phyloP scores from a whole-genome alignment of 2,888 invertebrate genomes.

The Myathropa florea region DNA sequence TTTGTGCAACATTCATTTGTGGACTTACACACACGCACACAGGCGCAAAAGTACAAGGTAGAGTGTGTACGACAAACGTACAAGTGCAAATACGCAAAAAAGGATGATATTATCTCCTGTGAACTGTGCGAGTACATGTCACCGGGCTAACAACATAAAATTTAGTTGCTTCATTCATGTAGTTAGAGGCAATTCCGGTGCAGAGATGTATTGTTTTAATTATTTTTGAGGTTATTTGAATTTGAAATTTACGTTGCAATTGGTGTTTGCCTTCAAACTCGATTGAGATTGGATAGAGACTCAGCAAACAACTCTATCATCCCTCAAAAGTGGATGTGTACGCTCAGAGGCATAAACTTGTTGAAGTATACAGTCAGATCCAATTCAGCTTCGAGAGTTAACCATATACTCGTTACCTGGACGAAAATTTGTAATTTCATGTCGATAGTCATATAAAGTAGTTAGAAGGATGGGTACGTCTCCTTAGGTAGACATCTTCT shows the following conservation, averaged over 20 bases:
- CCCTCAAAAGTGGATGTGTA: too few species aligned
- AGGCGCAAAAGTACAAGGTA: neutral
- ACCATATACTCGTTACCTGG: too few species aligned
- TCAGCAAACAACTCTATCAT: neutral
- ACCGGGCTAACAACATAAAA: neutral
- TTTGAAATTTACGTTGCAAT: neutral
- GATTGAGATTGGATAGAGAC: neutral
- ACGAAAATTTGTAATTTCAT: too few species aligned
- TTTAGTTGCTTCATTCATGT: neutral
- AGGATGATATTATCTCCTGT: neutral
- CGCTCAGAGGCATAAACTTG: too few species aligned
- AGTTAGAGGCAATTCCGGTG: neutral
- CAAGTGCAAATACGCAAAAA: neutral
- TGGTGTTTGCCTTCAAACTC: neutral
- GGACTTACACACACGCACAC: neutral
- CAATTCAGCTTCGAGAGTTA: too few species aligned
- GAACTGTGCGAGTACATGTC: neutral
- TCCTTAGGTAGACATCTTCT: too few species aligned
- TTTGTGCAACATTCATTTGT: neutral
- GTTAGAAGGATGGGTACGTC: too few species aligned
- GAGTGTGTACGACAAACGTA: neutral
- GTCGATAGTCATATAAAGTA: too few species aligned
- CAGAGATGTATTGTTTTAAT: neutral
- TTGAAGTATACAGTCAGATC: too few species aligned
- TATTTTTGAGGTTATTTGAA: neutral